These are phyloP conservation scores for Cynaeus angustus DNA, from an alignment of 2,888 invertebrate species.

Conservation along the genomic window DNA sequence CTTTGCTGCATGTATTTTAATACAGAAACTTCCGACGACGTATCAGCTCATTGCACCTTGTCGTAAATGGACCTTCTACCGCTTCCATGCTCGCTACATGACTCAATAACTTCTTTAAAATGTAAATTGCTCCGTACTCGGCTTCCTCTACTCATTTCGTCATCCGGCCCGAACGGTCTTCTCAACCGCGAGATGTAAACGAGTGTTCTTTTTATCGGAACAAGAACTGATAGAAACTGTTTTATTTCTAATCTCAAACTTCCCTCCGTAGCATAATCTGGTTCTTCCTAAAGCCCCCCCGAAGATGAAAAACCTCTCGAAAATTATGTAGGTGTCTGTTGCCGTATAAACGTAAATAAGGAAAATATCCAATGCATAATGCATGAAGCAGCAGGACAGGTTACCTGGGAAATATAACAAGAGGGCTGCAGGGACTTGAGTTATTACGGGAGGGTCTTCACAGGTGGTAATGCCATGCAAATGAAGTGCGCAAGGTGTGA, in stretches of 20 bases:
- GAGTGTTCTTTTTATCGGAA: neutral
- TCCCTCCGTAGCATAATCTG: too few species aligned
- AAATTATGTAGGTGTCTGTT: constrained; percentile 70
- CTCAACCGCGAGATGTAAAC: neutral
- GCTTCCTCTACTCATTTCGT: constrained; percentile 61
- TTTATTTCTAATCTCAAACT: neutral
- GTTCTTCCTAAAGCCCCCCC: too few species aligned
- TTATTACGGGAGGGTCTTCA: constrained; percentile 59
- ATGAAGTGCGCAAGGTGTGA: constrained; percentile 58
- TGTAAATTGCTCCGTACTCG: constrained; percentile 66
- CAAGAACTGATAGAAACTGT: neutral
- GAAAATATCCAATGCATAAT: constrained; percentile 71
- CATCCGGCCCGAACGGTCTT: constrained; percentile 1
- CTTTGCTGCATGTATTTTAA: constrained; percentile 35
- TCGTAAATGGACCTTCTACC: constrained; percentile 53
- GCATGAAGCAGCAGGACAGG: constrained; percentile 66
- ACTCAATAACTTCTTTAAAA: constrained; percentile 68
- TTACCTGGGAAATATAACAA: constrained; percentile 67
- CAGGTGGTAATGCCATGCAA: constrained; percentile 64
- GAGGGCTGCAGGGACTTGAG: constrained; percentile 60
- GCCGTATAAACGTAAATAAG: constrained; percentile 70
- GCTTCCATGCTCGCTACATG: constrained; percentile 54
- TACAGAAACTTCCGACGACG: constrained; percentile 49
- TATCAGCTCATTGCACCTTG: constrained; percentile 61
- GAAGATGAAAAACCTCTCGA: constrained; percentile 60